phyloP scores from a whole-genome alignment of 2,888 invertebrate species.

The Sarcophaga rosellei region DNA sequence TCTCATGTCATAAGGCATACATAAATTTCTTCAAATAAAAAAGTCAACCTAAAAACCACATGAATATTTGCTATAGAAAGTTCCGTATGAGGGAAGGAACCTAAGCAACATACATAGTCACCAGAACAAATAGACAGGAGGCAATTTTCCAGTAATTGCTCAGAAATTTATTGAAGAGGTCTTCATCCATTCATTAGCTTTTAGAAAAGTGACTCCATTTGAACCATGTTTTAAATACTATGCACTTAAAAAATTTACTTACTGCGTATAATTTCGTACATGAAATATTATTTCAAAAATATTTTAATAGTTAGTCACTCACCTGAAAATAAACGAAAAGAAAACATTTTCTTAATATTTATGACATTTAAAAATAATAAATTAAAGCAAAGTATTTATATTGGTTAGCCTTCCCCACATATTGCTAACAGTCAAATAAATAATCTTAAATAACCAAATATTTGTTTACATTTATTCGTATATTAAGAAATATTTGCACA shows the following conservation, averaged over 20 bases:
- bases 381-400: background rate
- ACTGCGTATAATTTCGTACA: background rate
- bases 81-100: background rate
- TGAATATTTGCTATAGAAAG: background rate
- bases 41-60: constrained; percentile 9
- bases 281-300: background rate
- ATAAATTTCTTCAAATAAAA: background rate
- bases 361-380: background rate
- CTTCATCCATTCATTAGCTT: too few relatives aligned
- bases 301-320: background rate
- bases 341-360: background rate
- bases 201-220: too few relatives aligned
- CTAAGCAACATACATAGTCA: background rate
- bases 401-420: background rate
- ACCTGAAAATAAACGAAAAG: background rate
- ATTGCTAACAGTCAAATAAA: background rate
- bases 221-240: too few relatives aligned
- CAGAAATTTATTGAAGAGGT: too few relatives aligned
- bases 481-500: background rate
- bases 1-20: too few relatives aligned
- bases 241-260: background rate
- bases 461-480: background rate
- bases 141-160: too few relatives aligned
- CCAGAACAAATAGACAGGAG: too few relatives aligned
- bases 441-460: background rate